Percentiles rank a stretch among this genome's conserved stretches.
phyloP scores from a whole-genome alignment of 2,797 vertebrate genomes.

The Lagorchestes hirsutus region DNA sequence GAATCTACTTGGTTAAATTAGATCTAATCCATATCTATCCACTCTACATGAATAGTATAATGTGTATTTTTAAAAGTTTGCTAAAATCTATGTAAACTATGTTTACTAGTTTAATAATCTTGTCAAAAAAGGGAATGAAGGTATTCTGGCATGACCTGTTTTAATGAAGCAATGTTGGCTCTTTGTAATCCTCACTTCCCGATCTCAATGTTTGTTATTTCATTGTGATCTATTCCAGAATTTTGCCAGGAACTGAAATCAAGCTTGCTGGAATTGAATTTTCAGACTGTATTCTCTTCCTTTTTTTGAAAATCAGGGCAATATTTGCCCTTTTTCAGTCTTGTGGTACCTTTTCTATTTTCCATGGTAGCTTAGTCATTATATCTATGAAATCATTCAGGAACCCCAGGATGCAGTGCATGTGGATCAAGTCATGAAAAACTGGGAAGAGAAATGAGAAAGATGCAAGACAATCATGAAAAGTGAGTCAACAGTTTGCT shows the following conservation, averaged over 20 bases:
- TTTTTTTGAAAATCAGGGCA: background rate
- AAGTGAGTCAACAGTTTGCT: too few species aligned
- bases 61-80: background rate
- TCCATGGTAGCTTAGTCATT: background rate
- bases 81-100: background rate
- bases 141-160: background rate
- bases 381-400: background rate
- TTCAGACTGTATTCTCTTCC: background rate
- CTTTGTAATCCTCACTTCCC: background rate
- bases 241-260: background rate
- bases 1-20: background rate
- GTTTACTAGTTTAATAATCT: background rate
- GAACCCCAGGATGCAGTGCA: background rate
- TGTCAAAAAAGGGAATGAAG: background rate
- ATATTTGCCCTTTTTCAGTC: background rate
- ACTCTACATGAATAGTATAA: background rate
- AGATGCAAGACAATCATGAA: too few species aligned
- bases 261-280: background rate
- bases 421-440: background rate
- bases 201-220: background rate
- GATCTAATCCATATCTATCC: background rate
- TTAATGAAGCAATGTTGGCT: background rate
- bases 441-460: too few species aligned
- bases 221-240: background rate
- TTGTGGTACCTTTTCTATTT: background rate